These are phyloP conservation scores for Nezara viridula DNA, from an alignment of 2,888 invertebrate species.

Conservation along the genomic window DNA sequence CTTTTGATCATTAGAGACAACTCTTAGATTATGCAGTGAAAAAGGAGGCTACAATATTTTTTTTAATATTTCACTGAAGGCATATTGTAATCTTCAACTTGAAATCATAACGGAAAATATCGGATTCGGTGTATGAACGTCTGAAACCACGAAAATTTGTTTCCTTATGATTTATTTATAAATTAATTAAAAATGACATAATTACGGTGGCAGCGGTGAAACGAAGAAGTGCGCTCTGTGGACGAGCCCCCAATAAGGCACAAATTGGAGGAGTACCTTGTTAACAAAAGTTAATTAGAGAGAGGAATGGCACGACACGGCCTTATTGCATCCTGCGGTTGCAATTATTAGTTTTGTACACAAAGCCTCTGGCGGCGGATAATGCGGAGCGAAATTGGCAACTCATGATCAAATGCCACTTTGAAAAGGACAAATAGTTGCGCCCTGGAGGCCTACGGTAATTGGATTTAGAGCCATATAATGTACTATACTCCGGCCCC, in stretches of 20 bases:
- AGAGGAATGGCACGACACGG: background rate
- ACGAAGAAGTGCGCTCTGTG: too few species aligned
- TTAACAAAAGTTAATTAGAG: constrained; percentile 43
- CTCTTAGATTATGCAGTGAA: too few species aligned
- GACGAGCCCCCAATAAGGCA: background rate
- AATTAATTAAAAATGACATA: background rate
- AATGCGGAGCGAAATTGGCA: background rate
- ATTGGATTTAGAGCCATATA: constrained; percentile 14
- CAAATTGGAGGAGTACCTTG: background rate
- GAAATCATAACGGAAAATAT: too few species aligned
- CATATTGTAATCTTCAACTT: too few species aligned
- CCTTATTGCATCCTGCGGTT: constrained; percentile 32
- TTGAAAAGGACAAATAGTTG: constrained; percentile 30
- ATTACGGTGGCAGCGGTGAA: background rate
- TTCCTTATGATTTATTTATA: background rate
- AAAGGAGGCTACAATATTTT: too few species aligned
- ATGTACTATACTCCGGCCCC: background rate
- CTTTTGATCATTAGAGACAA: too few species aligned
- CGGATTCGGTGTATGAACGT: too few species aligned
- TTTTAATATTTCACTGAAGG: too few species aligned
- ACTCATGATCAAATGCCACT: background rate
- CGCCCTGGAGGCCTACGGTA: background rate
- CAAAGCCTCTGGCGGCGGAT: background rate
- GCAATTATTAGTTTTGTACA: constrained; percentile 26
- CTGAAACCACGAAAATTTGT: too few species aligned